These are phyloP conservation scores for Frankliniella fusca DNA, from an alignment of 2,888 invertebrate genomes.

Conservation along the genomic window DNA sequence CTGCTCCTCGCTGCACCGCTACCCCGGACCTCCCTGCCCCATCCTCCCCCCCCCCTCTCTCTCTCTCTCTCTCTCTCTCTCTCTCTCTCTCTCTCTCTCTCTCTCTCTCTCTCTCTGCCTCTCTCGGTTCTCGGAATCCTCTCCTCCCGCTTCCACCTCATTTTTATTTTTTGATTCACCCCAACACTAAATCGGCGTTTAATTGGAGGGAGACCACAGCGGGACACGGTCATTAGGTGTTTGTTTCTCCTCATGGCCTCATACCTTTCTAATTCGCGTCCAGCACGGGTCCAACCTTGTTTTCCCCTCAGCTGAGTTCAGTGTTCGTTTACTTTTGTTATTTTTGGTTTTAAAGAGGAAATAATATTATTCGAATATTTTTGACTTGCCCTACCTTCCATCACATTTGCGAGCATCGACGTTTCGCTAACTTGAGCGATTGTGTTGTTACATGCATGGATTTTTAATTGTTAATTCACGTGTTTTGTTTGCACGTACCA, in stretches of 20 bases:
- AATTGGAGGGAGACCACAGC: neutral
- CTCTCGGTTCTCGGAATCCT: neutral
- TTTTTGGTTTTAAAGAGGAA: no score
- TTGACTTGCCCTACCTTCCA: no score
- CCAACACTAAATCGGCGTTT: neutral
- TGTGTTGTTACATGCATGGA: neutral
- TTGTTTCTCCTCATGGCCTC: neutral
- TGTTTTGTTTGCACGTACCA: neutral
- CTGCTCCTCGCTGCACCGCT: neutral
- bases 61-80: neutral
- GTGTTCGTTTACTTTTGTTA: no score
- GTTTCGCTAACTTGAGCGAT: no score
- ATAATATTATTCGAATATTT: no score
- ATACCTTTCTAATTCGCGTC: no score
- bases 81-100: neutral
- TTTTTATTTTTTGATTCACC: no score
- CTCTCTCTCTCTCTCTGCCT: neutral
- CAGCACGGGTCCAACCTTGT: no score
- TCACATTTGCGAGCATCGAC: no score
- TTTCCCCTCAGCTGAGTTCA: no score
- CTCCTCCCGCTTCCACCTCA: no score
- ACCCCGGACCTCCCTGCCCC: neutral
- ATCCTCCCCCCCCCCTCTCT: neutral
- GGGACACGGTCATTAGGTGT: neutral
- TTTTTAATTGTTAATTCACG: neutral